phyloP scores from a whole-genome alignment of 2,888 invertebrate genomes.

The Dione juno region DNA sequence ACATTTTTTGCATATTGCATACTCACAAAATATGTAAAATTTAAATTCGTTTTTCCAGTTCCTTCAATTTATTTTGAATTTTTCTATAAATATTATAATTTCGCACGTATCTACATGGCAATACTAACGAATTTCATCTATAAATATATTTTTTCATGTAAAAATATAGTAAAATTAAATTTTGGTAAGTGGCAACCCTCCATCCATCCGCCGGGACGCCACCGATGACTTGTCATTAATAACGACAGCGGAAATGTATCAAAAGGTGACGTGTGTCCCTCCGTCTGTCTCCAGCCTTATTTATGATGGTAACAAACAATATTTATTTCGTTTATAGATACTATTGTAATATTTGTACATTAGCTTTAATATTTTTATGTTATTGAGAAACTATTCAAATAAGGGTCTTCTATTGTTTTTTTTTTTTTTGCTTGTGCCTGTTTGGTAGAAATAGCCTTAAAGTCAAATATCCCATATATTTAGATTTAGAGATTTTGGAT shows the following conservation, averaged over 20 bases:
- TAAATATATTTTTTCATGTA: background rate
- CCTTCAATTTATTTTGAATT: background rate
- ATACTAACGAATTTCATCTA: background rate
- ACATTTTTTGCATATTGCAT: background rate
- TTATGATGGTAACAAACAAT: constrained; percentile 79
- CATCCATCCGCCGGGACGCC: constrained; percentile 69
- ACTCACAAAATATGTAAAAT: background rate
- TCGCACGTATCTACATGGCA: too few relatives aligned
- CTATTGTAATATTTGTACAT: constrained; percentile 46
- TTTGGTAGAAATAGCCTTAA: too few relatives aligned
- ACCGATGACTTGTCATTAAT: constrained; percentile 85
- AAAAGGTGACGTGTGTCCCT: constrained; percentile 82
- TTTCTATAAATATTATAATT: background rate
- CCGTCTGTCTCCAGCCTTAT: constrained; percentile 78
- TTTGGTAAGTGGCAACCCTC: constrained; percentile 61
- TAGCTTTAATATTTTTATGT: constrained; percentile 47
- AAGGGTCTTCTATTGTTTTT: background rate
- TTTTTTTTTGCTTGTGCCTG: too few relatives aligned
- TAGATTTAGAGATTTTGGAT: too few relatives aligned
- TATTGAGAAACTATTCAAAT: constrained; percentile 32
- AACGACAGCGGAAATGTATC: constrained; percentile 84
- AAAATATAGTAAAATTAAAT: too few relatives aligned
- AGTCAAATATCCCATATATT: too few relatives aligned
- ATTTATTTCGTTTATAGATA: constrained; percentile 67
- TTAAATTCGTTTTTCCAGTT: background rate